Base-by-base conservation (phyloP, 2,113 vertebrate genomes). In the Tilapia sparmanii region DNA sequence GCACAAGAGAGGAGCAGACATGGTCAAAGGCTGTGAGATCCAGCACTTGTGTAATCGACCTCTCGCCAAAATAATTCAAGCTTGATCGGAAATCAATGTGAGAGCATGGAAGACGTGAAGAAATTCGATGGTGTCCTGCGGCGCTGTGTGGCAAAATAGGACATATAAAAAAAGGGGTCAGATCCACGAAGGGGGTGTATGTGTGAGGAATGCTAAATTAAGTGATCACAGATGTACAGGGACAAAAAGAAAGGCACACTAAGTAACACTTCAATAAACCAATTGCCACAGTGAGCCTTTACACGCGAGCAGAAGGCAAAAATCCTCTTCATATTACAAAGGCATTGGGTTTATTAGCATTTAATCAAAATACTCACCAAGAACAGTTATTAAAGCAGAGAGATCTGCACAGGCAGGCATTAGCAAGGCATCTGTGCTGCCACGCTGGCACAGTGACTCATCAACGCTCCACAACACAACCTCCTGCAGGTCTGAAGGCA, bases 51-150 rank as follows among this genome's bases (percentile, higher is more conserved):
- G 86, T 90, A 91, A 95, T 91, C 61, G 71, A 89, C 90, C 87
- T 26, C 38, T 18, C 15, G 85, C 89, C 92, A 93, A 93, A 94
- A 91, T 90, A 92, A 87, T 94, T 93, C 91, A 91, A 91, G 85
- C 55, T 63, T 85, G 87, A 93, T 94, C 50, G 81, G 92, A 94
- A 95, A 95, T 94, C 93, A 88, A 94, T 95, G 87, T 3, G 31
- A 81, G 78, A 85, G 89, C 78, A 84, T 59, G 79, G 87, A 84
- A 63, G 89, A 91, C 79, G 78, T 38, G 47, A 86, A 90, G 84
- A 87, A 90, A 94, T 92, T 53, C 33, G 12, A 95, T 93, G 90
- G 33, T 10, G 47, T 90, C 89, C 89, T 38, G 83, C 33, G 16
- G 87, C 81, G 19, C 71, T 40, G 68, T 82, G 57, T 83, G 59